phyloP scores from a whole-genome alignment of 2,888 invertebrate genomes.

The Drosophila meridionalis region DNA sequence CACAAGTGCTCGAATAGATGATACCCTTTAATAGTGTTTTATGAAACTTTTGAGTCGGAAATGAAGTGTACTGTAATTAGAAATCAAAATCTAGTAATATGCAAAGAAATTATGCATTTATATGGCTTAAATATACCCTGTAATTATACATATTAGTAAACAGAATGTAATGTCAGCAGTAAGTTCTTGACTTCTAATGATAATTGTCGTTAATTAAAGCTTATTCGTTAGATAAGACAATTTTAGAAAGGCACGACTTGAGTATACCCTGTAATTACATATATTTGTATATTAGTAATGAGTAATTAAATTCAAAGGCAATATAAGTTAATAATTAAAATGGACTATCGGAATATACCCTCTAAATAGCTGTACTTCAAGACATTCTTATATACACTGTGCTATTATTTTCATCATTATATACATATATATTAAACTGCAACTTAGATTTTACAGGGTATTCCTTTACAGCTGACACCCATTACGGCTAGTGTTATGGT shows the following conservation, averaged over 20 bases:
- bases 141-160: neutral
- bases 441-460: conserved; percentile 23
- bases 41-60: neutral
- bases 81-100: neutral
- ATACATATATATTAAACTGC: fast-evolving
- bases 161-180: too few relatives aligned
- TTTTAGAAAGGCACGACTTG: too few relatives aligned
- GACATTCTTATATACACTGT: neutral
- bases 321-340: neutral
- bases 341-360: neutral
- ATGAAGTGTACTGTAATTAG: neutral
- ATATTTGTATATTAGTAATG: too few relatives aligned
- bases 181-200: neutral
- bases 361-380: neutral
- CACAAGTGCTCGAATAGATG: neutral
- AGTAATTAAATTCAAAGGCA: too few relatives aligned
- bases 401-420: too few relatives aligned
- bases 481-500: conserved; percentile 1
- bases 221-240: neutral
- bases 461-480: conserved; percentile 1
- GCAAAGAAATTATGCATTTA: too few relatives aligned
- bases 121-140: neutral
- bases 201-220: neutral
- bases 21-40: neutral
- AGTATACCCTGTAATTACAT: neutral